Evolutionary conservation across 2,888 invertebrate genomes (phyloP).

Genomic region (Nymphalis polychloros): DNA sequence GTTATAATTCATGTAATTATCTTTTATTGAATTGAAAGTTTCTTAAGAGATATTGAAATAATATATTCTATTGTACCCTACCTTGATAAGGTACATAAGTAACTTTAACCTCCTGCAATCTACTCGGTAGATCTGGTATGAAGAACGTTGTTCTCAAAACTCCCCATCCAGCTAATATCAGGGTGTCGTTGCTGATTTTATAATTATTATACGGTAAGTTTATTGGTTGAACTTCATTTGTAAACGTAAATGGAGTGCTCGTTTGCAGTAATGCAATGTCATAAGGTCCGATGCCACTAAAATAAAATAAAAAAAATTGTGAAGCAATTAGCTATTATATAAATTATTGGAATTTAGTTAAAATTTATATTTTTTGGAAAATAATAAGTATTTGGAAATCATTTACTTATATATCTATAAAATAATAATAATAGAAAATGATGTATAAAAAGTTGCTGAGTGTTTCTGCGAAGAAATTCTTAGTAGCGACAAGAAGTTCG

Average conservation of each 20-base stretch:
- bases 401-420: no score
- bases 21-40: background rate
- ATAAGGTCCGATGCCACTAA: slow-evolving; percentile 70
- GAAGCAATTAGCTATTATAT: background rate
- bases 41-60: background rate
- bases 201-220: slow-evolving; percentile 61
- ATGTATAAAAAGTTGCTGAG: no score
- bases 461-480: no score
- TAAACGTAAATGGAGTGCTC: slow-evolving; percentile 55
- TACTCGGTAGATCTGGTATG: slow-evolving; percentile 64
- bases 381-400: no score
- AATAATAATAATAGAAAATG: no score
- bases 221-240: slow-evolving; percentile 67
- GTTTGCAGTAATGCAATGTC: slow-evolving; percentile 80
- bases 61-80: slow-evolving; percentile 43
- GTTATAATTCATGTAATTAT: no score
- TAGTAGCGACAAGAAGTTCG: no score
- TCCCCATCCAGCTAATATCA: slow-evolving; percentile 79
- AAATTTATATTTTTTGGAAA: no score
- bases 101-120: slow-evolving; percentile 71
- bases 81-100: slow-evolving; percentile 64
- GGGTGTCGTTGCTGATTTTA: slow-evolving; percentile 45
- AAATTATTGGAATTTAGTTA: background rate
- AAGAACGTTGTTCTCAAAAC: slow-evolving; percentile 61
- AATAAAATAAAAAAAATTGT: slow-evolving; percentile 36